Evolutionary conservation across 2,113 vertebrate species (phyloP), one percentile per base, ranked within the genome.

Genomic region (Myotis brandtii): DNA sequence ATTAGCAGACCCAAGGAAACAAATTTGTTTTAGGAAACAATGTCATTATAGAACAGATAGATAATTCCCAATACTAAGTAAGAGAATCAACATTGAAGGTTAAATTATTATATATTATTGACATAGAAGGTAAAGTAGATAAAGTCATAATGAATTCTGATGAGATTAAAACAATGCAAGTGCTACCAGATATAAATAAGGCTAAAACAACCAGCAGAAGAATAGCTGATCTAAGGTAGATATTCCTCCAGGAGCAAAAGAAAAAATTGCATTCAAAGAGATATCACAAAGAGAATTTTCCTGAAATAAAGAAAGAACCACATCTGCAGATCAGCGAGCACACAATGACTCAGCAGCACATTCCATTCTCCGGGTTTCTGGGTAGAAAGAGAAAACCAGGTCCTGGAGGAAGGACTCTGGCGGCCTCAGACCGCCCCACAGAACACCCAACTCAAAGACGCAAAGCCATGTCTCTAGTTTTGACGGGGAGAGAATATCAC

Each of bases 1-100:
- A 64, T 79, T 83, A 89, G 11, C 66, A 79, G 54, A 80, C 27
- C 7, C 16, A 91, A 88, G 23, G 54, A 93, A 95, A 92, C 16
- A 95, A 82, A 86, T 52, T 5, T 79, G 17, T 32, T 20, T 34
- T 91, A 43, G 43, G 7, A 91, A 93, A 56, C 40, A 86, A 52
- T 64, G 12, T 2, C 40, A 82, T 32, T 89, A 52, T 13, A 75
- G 46, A 91, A 52, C 23, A 93, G 62, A 32, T 70, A 73, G 5
- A 79, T 91, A 69, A 79, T 32, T 69, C 52, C 43, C 75, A 87
- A 70, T 32, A 43, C 5, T 37, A 77, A 89, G 27, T 62, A n/a
- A 92, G 20, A 86, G 13, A 83, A 40, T 73, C 16, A 62, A 32
- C 25, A 54, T 1, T 79, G 48, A 89, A 79, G 73, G 69, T 76